Percentiles rank a stretch among this genome's conserved stretches.
Conservation (phyloP, 1,140 invertebrate species). For the Triops cancriformis region DNA sequence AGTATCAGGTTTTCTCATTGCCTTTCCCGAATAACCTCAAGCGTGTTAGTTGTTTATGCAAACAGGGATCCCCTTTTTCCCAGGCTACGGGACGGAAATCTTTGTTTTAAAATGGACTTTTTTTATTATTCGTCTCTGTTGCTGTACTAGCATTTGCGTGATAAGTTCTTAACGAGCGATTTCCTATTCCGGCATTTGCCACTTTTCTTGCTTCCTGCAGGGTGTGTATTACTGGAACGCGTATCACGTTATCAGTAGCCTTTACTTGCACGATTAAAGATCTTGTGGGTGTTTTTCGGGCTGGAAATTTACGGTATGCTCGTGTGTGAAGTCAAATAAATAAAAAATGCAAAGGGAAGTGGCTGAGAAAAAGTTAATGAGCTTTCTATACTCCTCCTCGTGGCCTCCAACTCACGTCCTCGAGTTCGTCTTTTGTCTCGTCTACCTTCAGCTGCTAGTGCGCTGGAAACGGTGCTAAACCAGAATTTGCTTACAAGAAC, state of each 20-base stretch:
- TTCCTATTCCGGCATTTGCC: background rate
- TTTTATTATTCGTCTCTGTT: background rate
- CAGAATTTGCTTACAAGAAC: no score
- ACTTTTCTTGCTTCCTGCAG: background rate
- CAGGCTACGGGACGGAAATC: background rate
- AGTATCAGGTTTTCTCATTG: background rate
- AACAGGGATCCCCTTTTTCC: background rate
- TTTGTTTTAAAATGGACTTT: background rate
- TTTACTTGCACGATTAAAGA: background rate
- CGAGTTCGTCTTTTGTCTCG: background rate
- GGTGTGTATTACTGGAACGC: background rate
- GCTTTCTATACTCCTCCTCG: slow-evolving; percentile 2
- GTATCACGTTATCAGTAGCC: background rate
- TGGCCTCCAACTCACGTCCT: background rate
- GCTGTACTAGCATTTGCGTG: background rate
- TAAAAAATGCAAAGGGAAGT: background rate
- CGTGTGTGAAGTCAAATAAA: background rate
- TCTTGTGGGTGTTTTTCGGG: background rate
- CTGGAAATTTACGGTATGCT: background rate
- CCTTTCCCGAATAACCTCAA: background rate
- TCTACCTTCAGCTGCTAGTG: no score
- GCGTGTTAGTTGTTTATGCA: background rate
- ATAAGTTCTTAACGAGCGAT: background rate
- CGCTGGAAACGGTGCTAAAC: no score
- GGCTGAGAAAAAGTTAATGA: background rate